Base-by-base conservation (phyloP, 2,797 vertebrate genomes). In the Xenops minutus region DNA sequence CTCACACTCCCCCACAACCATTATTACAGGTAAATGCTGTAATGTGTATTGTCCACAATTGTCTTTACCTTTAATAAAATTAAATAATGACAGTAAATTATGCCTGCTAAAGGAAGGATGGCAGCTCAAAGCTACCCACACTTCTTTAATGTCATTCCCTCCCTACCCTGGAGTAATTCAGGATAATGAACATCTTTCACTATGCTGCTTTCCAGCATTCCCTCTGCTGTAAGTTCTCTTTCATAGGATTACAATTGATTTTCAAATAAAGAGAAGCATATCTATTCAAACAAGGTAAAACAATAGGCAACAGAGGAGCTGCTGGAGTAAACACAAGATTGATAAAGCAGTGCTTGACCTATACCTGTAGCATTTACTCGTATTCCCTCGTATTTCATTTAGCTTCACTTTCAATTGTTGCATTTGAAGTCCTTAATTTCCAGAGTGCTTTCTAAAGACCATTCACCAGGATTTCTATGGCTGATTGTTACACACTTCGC, bases 31-130 rank as follows among this genome's bases (percentile, higher is more conserved):
- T 67, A 89, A 95, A 93, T 74, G 74, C 77, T 82, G 67, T 85
- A 95, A 95, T 8, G 9, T 82, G 71, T 82, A 67, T 67, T 95
- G 95, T 91, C 95, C 92, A 82, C 89, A 95, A 76, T 37, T 93
- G 82, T 92, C 92, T 94, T 94, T 96, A 88, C 91, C 85, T 92
- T 95, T 95, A 87, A 95, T 89, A 94, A 94, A 93, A 95, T 96
- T 94, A 96, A 86, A 63, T 88, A 96, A 96, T 96, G 89, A 91
- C 86, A 84, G 82, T 87, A 97, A 95, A 95, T 95, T 91, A 76
- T 66, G 67, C 32, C 84, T 92, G 66, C 72, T 68, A 83, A 85
- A 67, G 76, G 79, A 93, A 85, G 21, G 86, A 95, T 78, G 88
- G 94, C 85, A 94, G 84, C 87, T 95, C 71, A 77, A 94, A 95